phyloP scores from a whole-genome alignment of 2,888 invertebrate species.

The Trichopria drosophilae region DNA sequence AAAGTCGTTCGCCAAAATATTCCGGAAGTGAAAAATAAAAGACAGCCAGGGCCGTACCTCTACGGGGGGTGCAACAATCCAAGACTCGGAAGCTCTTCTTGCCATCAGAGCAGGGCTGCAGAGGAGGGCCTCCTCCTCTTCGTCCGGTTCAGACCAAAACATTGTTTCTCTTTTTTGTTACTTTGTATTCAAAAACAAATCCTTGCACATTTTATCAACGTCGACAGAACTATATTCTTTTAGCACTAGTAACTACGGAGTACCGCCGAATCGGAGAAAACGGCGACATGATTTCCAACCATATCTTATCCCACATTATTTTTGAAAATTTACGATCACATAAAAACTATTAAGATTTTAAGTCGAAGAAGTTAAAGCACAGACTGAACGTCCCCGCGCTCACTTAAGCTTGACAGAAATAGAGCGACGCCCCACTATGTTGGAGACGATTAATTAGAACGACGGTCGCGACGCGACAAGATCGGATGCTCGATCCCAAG shows the following conservation, averaged over 20 bases:
- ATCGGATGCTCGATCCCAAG: too few relatives aligned
- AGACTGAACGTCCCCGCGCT: slow-evolving; percentile 50
- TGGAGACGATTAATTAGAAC: too few relatives aligned
- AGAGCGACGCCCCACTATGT: slow-evolving; percentile 52
- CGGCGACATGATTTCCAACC: too few relatives aligned
- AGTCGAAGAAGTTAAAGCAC: slow-evolving; percentile 48
- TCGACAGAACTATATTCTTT: too few relatives aligned
- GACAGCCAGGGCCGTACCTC: slow-evolving; percentile 66
- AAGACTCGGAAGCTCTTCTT: slow-evolving; percentile 83
- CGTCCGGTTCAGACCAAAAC: slow-evolving; percentile 79
- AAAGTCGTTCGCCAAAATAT: not conserved
- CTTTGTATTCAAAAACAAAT: too few relatives aligned
- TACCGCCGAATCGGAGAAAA: too few relatives aligned
- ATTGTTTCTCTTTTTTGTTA: slow-evolving; percentile 57
- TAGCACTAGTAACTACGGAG: too few relatives aligned
- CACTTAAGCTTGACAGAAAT: slow-evolving; percentile 49
- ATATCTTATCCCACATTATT: too few relatives aligned
- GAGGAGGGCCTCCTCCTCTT: slow-evolving; percentile 83
- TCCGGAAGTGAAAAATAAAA: not conserved
- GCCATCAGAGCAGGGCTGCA: slow-evolving; percentile 87
- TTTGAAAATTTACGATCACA: too few relatives aligned
- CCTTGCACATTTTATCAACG: too few relatives aligned
- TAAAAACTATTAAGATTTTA: too few relatives aligned
- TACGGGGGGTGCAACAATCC: slow-evolving; percentile 85
- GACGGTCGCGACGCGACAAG: slow-evolving; percentile 33